Base-by-base conservation (phyloP, 1,140 invertebrate species). In the Aphis gossypii region DNA sequence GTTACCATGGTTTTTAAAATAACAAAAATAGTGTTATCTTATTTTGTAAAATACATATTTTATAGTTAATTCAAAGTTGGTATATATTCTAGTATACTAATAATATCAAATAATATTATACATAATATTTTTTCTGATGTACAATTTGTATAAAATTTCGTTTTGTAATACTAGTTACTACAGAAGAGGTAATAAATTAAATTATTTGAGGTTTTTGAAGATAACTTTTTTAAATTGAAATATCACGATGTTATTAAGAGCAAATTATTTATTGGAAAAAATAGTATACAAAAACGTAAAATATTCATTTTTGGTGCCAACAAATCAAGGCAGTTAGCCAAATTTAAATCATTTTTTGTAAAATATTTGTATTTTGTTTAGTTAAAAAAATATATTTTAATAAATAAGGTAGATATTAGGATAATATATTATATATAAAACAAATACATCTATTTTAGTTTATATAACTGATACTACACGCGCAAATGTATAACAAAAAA, bases 261-360 rank as follows among this genome's bases (percentile, higher is more conserved):
- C 4, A 60, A 90, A 56, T 90, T 90, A 90, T 90, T 90, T 56
- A 90, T 90, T 41, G 51, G 11, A 60, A 90, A 86, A n/a, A 90
- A 8, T 54, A 35, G 20, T 88, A 51, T 51, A 88, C 41, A 90
- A 90, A 60, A 23, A 90, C 44, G 11, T 88, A 30, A 41, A 60
- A 60, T 60, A 30, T 20, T 60, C 35, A 2, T 60, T 90, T 90
- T 60, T 60, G 21, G 51, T 90, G 88, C 51, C 88, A 90, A 90
- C 3, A 60, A 90, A 60, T 60, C 54, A 90, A 60, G 88, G 88
- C 88, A 90, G 3, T 60, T 38, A 44, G 88, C 88, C 88, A 90
- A 90, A 60, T 90, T 60, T 60, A 90, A 41, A 8, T 90, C 14
- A 35, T 60, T 60, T 60, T 90, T 60, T 51, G 7, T 38, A 56